Evolutionary conservation across 2,113 vertebrate genomes (phyloP).

Genomic region (Stigmatopora argus): DNA sequence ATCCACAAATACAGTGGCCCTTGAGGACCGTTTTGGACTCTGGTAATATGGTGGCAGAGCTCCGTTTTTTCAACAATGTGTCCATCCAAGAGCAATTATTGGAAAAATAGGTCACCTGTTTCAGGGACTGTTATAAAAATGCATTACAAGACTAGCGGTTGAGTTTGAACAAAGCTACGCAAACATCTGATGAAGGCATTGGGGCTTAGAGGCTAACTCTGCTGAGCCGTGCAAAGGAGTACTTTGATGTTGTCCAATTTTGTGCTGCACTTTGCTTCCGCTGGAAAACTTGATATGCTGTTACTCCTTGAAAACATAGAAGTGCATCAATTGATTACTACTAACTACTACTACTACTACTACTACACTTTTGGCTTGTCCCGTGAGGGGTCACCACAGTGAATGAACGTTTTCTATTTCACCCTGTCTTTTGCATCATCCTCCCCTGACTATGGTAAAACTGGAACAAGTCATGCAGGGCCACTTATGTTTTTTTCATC

Average conservation of each 20-base stretch:
- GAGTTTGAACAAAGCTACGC: background rate
- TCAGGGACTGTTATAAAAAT: background rate
- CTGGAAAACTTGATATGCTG: background rate
- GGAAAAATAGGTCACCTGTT: background rate
- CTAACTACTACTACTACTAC: too few relatives aligned
- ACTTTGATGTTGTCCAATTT: background rate
- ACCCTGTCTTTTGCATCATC: too few relatives aligned
- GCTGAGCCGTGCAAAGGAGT: background rate
- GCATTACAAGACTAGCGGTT: background rate
- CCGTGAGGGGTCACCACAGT: too few relatives aligned
- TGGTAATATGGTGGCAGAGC: too few relatives aligned
- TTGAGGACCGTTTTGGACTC: too few relatives aligned
- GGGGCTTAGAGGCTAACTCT: background rate
- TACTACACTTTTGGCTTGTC: too few relatives aligned
- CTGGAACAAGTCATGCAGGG: background rate
- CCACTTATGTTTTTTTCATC: background rate
- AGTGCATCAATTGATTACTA: background rate
- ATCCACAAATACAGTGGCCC: too few relatives aligned
- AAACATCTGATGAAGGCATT: background rate
- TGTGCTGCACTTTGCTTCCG: background rate
- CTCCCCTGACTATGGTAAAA: background rate
- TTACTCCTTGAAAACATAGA: background rate
- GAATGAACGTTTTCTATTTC: too few relatives aligned
- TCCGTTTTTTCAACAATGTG: background rate
- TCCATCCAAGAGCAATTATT: background rate